Conservation (phyloP, 2,888 invertebrate genomes). For the Tholera decimalis region DNA sequence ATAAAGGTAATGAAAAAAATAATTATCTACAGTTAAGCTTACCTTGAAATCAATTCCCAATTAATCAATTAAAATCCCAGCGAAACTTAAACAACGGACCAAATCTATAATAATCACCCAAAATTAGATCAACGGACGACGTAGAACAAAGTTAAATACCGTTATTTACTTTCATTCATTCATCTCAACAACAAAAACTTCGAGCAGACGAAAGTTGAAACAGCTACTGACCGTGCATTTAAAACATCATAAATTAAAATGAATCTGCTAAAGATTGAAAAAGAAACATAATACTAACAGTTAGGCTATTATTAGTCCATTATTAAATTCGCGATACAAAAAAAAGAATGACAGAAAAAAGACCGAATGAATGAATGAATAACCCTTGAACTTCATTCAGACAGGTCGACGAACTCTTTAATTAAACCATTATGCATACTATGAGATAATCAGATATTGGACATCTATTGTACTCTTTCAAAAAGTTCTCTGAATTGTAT, state of each 20-base stretch:
- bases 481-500: slow-evolving; percentile 47
- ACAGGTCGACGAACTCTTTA: slow-evolving; percentile 70
- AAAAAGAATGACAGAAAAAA: slow-evolving; percentile 30
- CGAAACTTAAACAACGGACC: background rate
- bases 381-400: slow-evolving; percentile 70
- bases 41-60: background rate
- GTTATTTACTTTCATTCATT: slow-evolving; percentile 60
- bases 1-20: background rate
- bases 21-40: background rate
- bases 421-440: slow-evolving; percentile 74
- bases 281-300: slow-evolving; percentile 18
- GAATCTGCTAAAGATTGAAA: slow-evolving; percentile 49
- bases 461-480: slow-evolving; percentile 42
- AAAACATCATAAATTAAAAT: slow-evolving; percentile 55
- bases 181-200: slow-evolving; percentile 40
- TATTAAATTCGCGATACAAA: slow-evolving; percentile 39
- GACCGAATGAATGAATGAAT: slow-evolving; percentile 58
- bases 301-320: slow-evolving; percentile 26
- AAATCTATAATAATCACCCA: slow-evolving; percentile 22
- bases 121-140: slow-evolving; percentile 26
- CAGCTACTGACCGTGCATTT: slow-evolving; percentile 41
- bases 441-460: slow-evolving; percentile 61
- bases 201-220: slow-evolving; percentile 28
- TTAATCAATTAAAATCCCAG: background rate
- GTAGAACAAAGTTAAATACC: slow-evolving; percentile 32